These are phyloP conservation scores for Oreocharis arfaki DNA, from an alignment of 2,113 vertebrate species.

Conservation along the genomic window DNA sequence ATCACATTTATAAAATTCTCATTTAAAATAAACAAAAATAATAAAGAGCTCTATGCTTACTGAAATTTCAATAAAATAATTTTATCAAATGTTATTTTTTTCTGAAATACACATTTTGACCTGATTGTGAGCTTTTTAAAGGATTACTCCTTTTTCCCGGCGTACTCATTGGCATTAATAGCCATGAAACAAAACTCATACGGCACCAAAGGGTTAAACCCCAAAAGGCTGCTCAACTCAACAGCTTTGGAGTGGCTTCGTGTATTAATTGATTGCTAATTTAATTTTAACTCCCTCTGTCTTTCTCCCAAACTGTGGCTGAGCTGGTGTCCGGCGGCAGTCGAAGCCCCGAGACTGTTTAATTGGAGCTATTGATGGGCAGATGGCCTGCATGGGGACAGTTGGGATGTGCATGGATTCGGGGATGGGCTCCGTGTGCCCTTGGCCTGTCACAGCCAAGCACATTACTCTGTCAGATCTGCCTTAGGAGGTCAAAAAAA, in stretches of 20 bases:
- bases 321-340: background rate
- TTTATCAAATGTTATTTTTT: background rate
- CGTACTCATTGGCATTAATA: background rate
- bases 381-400: background rate
- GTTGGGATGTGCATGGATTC: background rate
- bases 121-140: background rate
- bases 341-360: background rate
- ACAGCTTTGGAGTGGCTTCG: background rate
- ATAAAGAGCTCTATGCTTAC: background rate
- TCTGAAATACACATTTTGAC: background rate
- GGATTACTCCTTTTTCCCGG: background rate
- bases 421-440: background rate
- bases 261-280: constrained; percentile 30
- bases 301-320: background rate
- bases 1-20: background rate
- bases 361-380: constrained; percentile 31
- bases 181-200: background rate
- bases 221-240: background rate
- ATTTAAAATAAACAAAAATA: background rate
- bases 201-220: background rate
- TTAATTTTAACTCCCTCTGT: constrained; percentile 23
- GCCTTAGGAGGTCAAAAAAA: background rate
- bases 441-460: background rate
- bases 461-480: background rate
- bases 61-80: background rate